Base-by-base conservation (phyloP, 2,113 vertebrate genomes). In the Sander vitreus region DNA sequence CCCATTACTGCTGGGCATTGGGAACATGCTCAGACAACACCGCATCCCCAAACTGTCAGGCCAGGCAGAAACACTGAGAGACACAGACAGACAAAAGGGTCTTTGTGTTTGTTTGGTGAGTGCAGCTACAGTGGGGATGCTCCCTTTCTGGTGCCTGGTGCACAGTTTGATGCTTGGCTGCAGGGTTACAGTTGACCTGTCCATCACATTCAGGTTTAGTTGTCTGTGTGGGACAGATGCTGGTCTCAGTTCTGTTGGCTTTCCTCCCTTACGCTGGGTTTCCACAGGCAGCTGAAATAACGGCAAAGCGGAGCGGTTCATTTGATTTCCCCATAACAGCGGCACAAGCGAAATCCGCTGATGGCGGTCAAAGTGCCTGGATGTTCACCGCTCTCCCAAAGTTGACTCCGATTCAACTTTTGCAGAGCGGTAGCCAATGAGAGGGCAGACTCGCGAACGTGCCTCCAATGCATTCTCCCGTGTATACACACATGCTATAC, bases 61-160 rank as follows among this genome's bases (percentile, higher is more conserved):
- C 13, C 78, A 73, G 43, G 48, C 76, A 80, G 23, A 81, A 64
- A 74, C 75, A 83, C 81, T 27, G 10, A 39, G 36, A 36, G 6
- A 36, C 1, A 25, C 25, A 1, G 25, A 25, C 25, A 25, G 25
- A 25, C 25, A 25, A 25, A 93, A 78, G 78, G 25, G 8, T 85
- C 89, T 92, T 93, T 94, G 93, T 93, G 83, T 83, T 64, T 43
- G 80, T 86, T 74, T 83, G 71, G 67, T 1, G 11, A 23, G 81
- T 66, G 60, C 63, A 73, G 81, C 67, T 16, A 12, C 66, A 81
- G 25, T 58, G 51, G 80, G 63, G 75, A 76, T 70, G 27, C 62
- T 55, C 77, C 63, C 25, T 54, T 4, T 82, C 60, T 81, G 73
- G 25, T 71, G 45, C 80, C 54, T 27, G 77, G 62, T 14, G 23